These are phyloP conservation scores for Neodontobutis hainanensis DNA, from an alignment of 2,113 vertebrate genomes.

Conservation along the genomic window DNA sequence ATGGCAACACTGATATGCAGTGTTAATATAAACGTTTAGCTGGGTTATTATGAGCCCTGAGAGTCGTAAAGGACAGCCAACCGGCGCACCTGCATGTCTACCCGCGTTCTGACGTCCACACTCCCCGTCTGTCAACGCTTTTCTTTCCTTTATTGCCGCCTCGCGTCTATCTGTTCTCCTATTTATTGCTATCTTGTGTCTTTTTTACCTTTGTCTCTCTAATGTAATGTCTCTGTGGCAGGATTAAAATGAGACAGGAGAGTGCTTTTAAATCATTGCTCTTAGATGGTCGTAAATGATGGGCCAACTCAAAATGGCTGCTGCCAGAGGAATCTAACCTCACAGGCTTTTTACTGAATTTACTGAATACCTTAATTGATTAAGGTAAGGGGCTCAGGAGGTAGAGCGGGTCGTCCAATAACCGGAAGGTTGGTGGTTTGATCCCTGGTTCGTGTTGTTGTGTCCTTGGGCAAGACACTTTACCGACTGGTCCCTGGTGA, in stretches of 20 bases:
- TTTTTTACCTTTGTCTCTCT: slow-evolving; percentile 50
- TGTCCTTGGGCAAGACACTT: too few relatives aligned
- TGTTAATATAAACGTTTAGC: slow-evolving; percentile 84
- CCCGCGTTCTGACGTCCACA: slow-evolving; percentile 56
- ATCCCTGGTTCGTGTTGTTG: too few relatives aligned
- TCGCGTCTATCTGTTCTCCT: slow-evolving; percentile 35
- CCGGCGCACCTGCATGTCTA: slow-evolving; percentile 71
- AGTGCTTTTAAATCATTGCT: slow-evolving; percentile 57
- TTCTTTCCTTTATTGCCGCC: slow-evolving; percentile 54
- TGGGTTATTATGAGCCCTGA: slow-evolving; percentile 78
- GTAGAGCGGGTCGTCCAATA: too few relatives aligned
- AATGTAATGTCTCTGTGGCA: slow-evolving; percentile 43
- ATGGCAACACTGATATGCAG: slow-evolving; percentile 79
- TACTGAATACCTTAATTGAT: background rate
- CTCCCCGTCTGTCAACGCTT: slow-evolving; percentile 35
- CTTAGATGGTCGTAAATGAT: slow-evolving; percentile 38
- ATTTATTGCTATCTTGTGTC: slow-evolving; percentile 56
- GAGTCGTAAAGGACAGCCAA: slow-evolving; percentile 75
- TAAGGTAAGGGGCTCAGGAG: background rate
- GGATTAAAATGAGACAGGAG: slow-evolving; percentile 44
- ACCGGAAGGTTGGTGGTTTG: too few relatives aligned
- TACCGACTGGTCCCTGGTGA: too few relatives aligned
- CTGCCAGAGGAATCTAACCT: background rate
- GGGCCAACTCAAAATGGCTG: slow-evolving; percentile 36
- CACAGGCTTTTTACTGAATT: background rate